Percentiles rank a stretch among this genome's conserved stretches.
Conservation (phyloP, 2,797 vertebrate genomes). For the Thripadectes ignobilis region DNA sequence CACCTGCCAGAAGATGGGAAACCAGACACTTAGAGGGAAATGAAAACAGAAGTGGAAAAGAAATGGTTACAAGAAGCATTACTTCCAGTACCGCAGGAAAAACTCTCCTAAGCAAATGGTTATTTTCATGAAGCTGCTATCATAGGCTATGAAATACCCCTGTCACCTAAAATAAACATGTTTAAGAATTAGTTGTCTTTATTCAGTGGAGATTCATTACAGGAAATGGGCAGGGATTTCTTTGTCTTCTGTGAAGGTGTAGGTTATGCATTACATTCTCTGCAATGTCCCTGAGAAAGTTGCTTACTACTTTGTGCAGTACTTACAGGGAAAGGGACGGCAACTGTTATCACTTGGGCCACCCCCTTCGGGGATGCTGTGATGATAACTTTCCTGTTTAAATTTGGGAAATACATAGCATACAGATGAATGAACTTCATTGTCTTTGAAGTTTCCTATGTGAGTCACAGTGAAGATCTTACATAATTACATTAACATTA, state of each 20-base stretch:
- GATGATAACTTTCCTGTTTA: constrained; percentile 43
- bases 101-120: not conserved
- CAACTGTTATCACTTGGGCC: constrained; percentile 20
- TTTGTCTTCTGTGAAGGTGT: not conserved
- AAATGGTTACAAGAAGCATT: not conserved
- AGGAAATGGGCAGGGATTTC: not conserved
- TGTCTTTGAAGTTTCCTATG: constrained; percentile 64
- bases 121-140: constrained; percentile 1
- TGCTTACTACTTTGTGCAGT: not conserved
- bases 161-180: not conserved
- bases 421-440: constrained; percentile 41
- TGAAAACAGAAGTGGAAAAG: not conserved
- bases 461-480: constrained; percentile 48
- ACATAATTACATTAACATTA: constrained; percentile 56
- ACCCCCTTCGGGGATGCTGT: constrained; percentile 4
- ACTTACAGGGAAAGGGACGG: not conserved
- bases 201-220: not conserved
- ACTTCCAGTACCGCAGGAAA: not conserved
- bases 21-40: not conserved
- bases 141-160: not conserved
- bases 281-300: constrained; percentile 30
- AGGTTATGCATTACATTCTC: not conserved
- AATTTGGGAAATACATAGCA: constrained; percentile 26
- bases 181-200: constrained; percentile 13
- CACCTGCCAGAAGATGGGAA: not conserved